These are phyloP conservation scores for Apaloderma vittatum DNA, from an alignment of 2,113 vertebrate species.

Conservation along the genomic window DNA sequence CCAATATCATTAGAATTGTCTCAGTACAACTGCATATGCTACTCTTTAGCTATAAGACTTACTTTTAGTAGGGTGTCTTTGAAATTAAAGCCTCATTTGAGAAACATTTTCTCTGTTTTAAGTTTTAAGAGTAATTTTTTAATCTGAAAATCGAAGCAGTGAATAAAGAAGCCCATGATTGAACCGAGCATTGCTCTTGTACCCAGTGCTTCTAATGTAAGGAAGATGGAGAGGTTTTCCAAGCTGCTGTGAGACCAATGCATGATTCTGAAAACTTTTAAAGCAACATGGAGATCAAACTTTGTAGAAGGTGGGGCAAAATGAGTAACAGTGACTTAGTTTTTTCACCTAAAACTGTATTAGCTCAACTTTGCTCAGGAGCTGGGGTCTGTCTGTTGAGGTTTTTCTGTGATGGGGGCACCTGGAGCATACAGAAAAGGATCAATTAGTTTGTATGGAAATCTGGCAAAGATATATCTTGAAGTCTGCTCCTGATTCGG, in stretches of 20 bases:
- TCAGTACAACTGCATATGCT: neutral
- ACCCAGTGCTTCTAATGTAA: neutral
- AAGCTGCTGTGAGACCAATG: neutral
- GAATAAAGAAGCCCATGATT: neutral
- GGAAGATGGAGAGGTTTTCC: neutral
- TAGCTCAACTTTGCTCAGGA: neutral
- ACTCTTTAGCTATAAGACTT: neutral
- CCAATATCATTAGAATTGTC: neutral
- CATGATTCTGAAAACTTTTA: neutral
- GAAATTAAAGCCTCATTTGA: neutral
- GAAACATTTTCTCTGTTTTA: neutral
- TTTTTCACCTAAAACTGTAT: neutral
- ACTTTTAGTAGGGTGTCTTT: neutral
- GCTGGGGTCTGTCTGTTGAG: neutral
- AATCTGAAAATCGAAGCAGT: neutral
- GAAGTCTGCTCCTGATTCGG: neutral
- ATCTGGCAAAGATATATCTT: neutral
- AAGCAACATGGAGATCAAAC: neutral
- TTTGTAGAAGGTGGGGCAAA: neutral
- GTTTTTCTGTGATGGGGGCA: neutral
- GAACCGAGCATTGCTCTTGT: neutral
- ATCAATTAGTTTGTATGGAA: neutral
- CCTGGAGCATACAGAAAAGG: neutral
- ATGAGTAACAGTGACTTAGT: neutral
- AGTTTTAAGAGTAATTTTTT: neutral